A percentile compares a stretch with the other conserved stretches of the same genome.
phyloP scores from a whole-genome alignment of 2,888 invertebrate species.

The Atethmia centrago region DNA sequence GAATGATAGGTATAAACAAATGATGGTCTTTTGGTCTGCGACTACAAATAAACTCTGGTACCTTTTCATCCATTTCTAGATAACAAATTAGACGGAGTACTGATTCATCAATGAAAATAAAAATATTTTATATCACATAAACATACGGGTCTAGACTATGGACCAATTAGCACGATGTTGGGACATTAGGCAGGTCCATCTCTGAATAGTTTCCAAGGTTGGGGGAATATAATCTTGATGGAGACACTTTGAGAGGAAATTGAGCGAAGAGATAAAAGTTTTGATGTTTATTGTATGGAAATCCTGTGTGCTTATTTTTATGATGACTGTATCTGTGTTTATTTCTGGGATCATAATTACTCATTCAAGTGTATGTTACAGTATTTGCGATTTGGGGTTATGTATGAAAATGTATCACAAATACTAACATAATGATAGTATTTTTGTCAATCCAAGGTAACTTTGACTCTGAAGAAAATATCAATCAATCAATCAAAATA shows the following conservation, averaged over 20 bases:
- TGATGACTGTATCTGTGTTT: not conserved
- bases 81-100: not conserved
- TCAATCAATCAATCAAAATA: too few species aligned
- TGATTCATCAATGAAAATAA: too few species aligned
- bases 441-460: too few species aligned
- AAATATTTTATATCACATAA: too few species aligned
- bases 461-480: too few species aligned
- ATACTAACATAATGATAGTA: too few species aligned
- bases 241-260: constrained; percentile 47
- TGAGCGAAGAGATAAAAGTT: constrained; percentile 39
- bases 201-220: constrained; percentile 43
- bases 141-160: too few species aligned
- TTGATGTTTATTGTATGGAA: constrained; percentile 13
- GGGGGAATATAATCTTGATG: constrained; percentile 43
- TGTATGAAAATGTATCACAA: too few species aligned
- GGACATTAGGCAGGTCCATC: constrained; percentile 36
- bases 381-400: too few species aligned
- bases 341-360: not conserved
- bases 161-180: constrained; percentile 52
- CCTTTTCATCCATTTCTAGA: not conserved
- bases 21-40: not conserved
- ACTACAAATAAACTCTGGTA: not conserved
- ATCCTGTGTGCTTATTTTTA: constrained; percentile 21
- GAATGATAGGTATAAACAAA: not conserved
- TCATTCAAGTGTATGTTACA: too few species aligned